phyloP scores from a whole-genome alignment of 2,888 invertebrate genomes.

The Euphydryas editha region DNA sequence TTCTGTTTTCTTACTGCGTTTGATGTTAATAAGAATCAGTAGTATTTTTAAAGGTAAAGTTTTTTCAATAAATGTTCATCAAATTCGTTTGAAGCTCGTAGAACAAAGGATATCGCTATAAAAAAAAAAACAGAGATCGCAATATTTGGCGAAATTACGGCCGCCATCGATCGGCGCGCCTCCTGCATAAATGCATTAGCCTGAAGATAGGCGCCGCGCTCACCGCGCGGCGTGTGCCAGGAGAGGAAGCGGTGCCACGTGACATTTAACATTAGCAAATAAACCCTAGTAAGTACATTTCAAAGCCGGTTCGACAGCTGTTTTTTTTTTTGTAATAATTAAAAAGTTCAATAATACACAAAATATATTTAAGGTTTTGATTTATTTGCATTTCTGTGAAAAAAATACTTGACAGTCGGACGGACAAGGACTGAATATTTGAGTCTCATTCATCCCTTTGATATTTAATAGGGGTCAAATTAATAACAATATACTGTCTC shows the following conservation, averaged over 20 bases:
- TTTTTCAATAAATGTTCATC: not conserved
- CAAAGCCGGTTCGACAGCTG: too few relatives aligned
- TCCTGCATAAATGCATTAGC: constrained; percentile 83
- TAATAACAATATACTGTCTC: too few relatives aligned
- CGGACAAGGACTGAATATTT: too few relatives aligned
- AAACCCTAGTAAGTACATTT: too few relatives aligned
- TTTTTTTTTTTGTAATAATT: too few relatives aligned
- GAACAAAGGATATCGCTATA: constrained; percentile 24
- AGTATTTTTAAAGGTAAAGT: not conserved
- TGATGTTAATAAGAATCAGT: not conserved
- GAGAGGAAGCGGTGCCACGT: constrained; percentile 41
- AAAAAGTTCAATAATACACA: too few relatives aligned
- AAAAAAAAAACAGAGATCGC: constrained; percentile 29
- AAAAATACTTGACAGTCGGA: too few relatives aligned
- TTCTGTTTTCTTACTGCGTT: not conserved
- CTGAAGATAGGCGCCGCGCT: constrained; percentile 79
- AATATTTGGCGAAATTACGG: constrained; percentile 64
- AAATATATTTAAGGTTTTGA: too few relatives aligned
- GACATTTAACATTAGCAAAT: too few relatives aligned
- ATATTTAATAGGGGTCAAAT: too few relatives aligned
- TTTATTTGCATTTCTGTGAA: too few relatives aligned
- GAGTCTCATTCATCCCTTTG: too few relatives aligned
- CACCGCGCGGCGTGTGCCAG: constrained; percentile 47
- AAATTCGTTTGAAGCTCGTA: constrained; percentile 28
- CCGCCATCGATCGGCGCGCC: constrained; percentile 71